A percentile compares a stretch with the other conserved stretches of the same genome.
Conservation (phyloP, 2,113 vertebrate species). For the Gambusia affinis region DNA sequence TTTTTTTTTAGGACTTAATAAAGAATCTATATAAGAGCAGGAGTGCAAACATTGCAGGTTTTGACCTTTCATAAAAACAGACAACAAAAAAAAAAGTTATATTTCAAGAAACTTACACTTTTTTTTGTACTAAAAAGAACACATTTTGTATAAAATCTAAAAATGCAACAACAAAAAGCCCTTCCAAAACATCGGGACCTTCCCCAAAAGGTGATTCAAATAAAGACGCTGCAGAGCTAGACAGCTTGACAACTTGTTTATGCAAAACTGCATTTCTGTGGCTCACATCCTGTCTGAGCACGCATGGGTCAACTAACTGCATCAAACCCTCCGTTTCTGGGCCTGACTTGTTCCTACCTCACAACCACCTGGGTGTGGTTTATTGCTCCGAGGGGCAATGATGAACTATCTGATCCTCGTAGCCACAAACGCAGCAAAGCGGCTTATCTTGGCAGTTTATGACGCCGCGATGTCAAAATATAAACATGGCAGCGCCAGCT, state of each 20-base stretch:
- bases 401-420: slow-evolving; percentile 40
- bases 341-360: slow-evolving; percentile 10
- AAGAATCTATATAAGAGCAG: not conserved
- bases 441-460: slow-evolving; percentile 33
- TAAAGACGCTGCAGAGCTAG: not conserved
- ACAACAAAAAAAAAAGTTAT: too few relatives aligned
- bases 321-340: slow-evolving; percentile 9
- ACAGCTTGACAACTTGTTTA: slow-evolving; percentile 3
- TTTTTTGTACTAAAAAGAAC: too few relatives aligned
- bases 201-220: not conserved
- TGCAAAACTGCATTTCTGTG: slow-evolving; percentile 2
- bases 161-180: not conserved
- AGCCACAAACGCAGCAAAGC: slow-evolving; percentile 24
- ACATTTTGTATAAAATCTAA: too few relatives aligned
- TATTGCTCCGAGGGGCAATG: slow-evolving; percentile 49
- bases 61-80: too few relatives aligned
- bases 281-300: slow-evolving; percentile 9
- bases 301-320: not conserved
- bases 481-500: slow-evolving; percentile 7
- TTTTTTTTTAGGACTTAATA: not conserved
- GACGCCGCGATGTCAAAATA: slow-evolving; percentile 20
- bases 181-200: not conserved
- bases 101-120: too few relatives aligned
- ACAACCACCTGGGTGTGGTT: slow-evolving; percentile 45
- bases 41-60: not conserved